These are phyloP conservation scores for Biston stratarius DNA, from an alignment of 2,888 invertebrate genomes.

Conservation along the genomic window DNA sequence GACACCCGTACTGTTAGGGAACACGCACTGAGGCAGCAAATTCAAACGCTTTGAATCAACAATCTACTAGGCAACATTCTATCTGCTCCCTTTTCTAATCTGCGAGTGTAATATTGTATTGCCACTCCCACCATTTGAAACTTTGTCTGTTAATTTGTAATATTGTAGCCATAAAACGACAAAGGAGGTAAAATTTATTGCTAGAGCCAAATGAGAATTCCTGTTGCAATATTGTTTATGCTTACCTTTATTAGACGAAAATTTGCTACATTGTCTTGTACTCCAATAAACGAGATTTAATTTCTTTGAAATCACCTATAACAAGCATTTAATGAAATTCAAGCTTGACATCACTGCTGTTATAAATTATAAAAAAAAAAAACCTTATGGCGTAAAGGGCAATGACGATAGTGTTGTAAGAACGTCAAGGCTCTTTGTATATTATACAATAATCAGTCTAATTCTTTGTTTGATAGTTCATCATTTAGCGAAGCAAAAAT, in stretches of 20 bases:
- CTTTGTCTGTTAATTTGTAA: slow-evolving; percentile 42
- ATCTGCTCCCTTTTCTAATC: background rate
- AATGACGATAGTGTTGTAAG: no score
- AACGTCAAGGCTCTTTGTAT: no score
- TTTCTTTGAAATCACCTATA: slow-evolving; percentile 11
- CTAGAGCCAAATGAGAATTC: slow-evolving; percentile 32
- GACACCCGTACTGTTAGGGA: no score
- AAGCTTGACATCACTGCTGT: no score
- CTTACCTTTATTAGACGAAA: slow-evolving; percentile 20
- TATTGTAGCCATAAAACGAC: slow-evolving; percentile 41
- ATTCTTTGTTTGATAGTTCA: no score
- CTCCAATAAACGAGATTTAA: slow-evolving; percentile 15
- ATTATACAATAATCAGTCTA: no score
- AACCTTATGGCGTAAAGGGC: no score
- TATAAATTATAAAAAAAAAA: no score
- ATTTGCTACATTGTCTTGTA: slow-evolving; percentile 18
- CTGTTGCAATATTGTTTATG: slow-evolving; percentile 33
- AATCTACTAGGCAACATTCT: no score
- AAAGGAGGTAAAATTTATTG: slow-evolving; percentile 34
- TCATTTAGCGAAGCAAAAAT: no score
- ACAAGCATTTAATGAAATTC: slow-evolving; percentile 1
- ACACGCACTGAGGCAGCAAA: no score
- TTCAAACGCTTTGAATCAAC: no score
- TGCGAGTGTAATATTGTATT: background rate
- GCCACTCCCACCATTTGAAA: slow-evolving; percentile 30